These are phyloP conservation scores for Blastomussa wellsi DNA, from an alignment of 92 coral and sea anemone species.

Conservation along the genomic window DNA sequence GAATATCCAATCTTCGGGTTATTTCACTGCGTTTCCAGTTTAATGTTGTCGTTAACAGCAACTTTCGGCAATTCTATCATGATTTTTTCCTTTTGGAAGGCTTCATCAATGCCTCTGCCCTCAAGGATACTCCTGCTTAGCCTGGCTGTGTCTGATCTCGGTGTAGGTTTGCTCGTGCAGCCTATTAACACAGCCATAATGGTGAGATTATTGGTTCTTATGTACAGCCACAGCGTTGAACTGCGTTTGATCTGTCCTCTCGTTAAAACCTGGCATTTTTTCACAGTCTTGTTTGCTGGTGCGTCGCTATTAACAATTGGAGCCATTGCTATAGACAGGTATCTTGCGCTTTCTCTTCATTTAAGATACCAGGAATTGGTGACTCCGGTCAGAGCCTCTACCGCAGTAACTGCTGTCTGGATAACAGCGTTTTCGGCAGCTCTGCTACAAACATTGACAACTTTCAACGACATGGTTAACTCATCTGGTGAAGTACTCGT, in stretches of 20 bases:
- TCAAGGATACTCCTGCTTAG: constrained; percentile 4
- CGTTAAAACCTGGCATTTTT: neutral
- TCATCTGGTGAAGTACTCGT: neutral
- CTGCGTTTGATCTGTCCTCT: neutral
- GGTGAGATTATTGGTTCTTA: neutral
- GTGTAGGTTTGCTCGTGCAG: constrained; percentile 7
- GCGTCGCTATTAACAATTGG: neutral
- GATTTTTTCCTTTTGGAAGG: neutral
- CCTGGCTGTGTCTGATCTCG: constrained; percentile 18
- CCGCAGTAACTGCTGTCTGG: constrained; percentile 10
- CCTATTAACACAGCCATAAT: constrained; percentile 2
- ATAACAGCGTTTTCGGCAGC: neutral
- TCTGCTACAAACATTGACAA: neutral
- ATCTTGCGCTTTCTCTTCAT: constrained; percentile 15
- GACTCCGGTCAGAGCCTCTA: neutral
- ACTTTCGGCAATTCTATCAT: constrained; percentile 3
- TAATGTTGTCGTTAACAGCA: constrained; percentile 8
- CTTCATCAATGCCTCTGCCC: neutral
- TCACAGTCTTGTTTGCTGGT: neutral
- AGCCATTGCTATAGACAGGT: constrained; percentile 14
- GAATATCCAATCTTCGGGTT: constrained; percentile 6
- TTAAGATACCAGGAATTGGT: constrained; percentile 5
- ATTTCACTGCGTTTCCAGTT: neutral
- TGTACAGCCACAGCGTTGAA: neutral
- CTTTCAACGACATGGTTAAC: neutral